Conservation (phyloP, 2,888 invertebrate genomes). For the Meiosimyza platycephala region DNA sequence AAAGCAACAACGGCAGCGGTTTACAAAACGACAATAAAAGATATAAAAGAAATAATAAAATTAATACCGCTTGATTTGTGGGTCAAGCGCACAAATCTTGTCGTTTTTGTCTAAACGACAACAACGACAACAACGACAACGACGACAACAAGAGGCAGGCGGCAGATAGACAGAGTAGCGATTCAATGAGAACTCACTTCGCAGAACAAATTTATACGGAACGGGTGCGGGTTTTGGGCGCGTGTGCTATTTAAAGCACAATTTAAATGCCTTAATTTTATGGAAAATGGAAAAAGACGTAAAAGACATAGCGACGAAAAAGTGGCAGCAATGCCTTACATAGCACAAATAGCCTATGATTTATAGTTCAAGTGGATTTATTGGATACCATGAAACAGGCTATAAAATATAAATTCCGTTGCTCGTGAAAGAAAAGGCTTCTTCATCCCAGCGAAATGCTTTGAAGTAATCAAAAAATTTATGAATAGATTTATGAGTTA, state of each 20-base stretch:
- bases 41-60: slow-evolving; percentile 31
- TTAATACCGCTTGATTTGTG: slow-evolving; percentile 32
- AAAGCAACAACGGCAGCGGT: not conserved
- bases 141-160: not conserved
- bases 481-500: slow-evolving; percentile 2
- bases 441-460: not conserved
- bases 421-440: slow-evolving; percentile 1
- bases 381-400: slow-evolving; percentile 12
- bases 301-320: not conserved
- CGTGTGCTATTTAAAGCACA: slow-evolving; percentile 5
- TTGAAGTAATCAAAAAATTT: slow-evolving; percentile 1
- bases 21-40: slow-evolving; percentile 1
- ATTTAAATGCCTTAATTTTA: not conserved
- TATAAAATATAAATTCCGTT: slow-evolving; percentile 18
- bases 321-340: no score
- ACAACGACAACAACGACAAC: slow-evolving; percentile 11
- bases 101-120: slow-evolving; percentile 22
- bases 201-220: not conserved
- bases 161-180: slow-evolving; percentile 7
- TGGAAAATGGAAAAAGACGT: slow-evolving; percentile 1
- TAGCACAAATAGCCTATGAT: slow-evolving; percentile 14
- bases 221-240: not conserved
- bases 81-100: slow-evolving; percentile 21
- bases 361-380: slow-evolving; percentile 25
- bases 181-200: not conserved